Base-by-base conservation (phyloP, 2,113 vertebrate genomes). In the Hippocampus abdominalis region DNA sequence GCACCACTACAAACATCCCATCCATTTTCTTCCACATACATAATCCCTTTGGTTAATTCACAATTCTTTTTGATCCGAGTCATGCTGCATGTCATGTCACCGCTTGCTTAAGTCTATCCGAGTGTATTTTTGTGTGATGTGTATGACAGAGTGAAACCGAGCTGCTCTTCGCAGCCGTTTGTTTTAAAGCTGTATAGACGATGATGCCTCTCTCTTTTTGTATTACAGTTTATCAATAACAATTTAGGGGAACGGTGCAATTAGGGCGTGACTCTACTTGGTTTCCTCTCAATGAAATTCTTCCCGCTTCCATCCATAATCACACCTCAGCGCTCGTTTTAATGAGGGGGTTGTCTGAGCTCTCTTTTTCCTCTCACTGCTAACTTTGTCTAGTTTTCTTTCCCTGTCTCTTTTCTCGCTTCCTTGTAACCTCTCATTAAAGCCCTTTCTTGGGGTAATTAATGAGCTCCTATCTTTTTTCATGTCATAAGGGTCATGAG, bases 401-500 rank as follows among this genome's bases (percentile, higher is more conserved):
- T 70, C 65, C 69, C 32, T 70, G 80, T 71, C 64, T 81, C 74
- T 20, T 59, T 59, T 75, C 76, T 82, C 73, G 21, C 85, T 77
- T 73, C 54, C 74, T 85, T 73, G 40, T 70, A 75, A 70, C 2
- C 72, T 78, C 77, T 84, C 84, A 84, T 85, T 87, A 81, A 76
- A 84, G 75, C 86, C 74, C 76, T 79, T 84, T 79, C 67, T 84
- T 66, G 0, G 69, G 68, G 75, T 89, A 84, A 86, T 87, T 89
- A 89, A 87, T 82, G 84, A 86, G 84, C 75, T 61, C 72, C 84
- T 89, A 87, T 86, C 86, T 84, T 76, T 83, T 70, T 78, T 71
- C 12, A 39, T 75, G 85, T 83, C 75, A 81, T 49, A 40, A 60
- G 76, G 86, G 86, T 84, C 76, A 73, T 36, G 59, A 64, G 80